Base-by-base conservation (phyloP, 2,113 vertebrate species). In the Macquaria australasica region DNA sequence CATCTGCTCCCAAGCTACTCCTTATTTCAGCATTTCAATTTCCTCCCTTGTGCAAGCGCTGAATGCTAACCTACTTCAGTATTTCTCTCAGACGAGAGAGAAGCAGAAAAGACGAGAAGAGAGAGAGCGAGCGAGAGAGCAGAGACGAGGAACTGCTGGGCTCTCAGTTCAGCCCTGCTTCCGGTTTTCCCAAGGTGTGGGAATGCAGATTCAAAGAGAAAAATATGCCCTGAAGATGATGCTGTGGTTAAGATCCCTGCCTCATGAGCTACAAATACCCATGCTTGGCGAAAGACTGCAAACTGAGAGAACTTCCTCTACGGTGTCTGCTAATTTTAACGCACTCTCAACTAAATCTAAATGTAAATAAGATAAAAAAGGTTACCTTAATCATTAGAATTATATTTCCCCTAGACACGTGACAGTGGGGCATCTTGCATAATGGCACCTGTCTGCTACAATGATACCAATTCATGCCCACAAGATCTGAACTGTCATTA, bases 1-100 rank as follows among this genome's bases (percentile, higher is more conserved):
- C 87, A 93, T 92, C 93, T 93, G 92, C 91, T 93, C 91, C 93
- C 90, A 60, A 91, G 91, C 92, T 91, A 87, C 88, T 92, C 89
- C 91, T 92, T 93, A 93, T 93, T 91, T 92, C 93, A 91, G 85
- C 83, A 89, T 94, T 94, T 95, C 94, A 94, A 94, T 95, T 95
- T 94, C 93, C 91, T 93, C 90, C 88, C 88, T 76, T 69, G 86
- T 88, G 90, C 83, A 75, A 87, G 70, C 50, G 18, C 86, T 53
- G 87, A 91, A 91, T 85, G 85, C 87, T 86, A 91, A 93, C 89
- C 91, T 91, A 91, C 90, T 92, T 90, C 90, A 89, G 88, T 89
- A 78, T 90, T 83, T 90, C 79, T 83, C 79, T 79, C 75, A 76
- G 74, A 87, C 28, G 50, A 84, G 79, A 77, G 70, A 79, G 66